Evolutionary conservation across 2,888 invertebrate species (phyloP), one percentile per base, ranked within the genome.

Genomic region (Orthosia incerta): DNA sequence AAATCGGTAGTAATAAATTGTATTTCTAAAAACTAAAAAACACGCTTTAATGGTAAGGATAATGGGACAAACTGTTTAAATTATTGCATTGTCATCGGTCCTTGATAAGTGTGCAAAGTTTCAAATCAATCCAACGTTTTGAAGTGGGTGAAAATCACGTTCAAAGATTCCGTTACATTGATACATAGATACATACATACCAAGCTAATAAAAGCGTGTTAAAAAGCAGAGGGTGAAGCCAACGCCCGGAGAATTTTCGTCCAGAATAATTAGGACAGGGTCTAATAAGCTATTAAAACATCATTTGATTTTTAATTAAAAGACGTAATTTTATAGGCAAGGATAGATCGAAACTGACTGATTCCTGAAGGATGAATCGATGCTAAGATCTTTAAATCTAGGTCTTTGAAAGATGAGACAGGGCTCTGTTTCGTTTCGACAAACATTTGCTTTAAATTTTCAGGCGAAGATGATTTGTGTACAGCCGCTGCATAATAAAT

Each of bases 401-500:
- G 39, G 4, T 23, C 1, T 13, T 48, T 23, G 1, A 15, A 7
- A 59, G 20, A 26, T 45, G 13, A 31, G 20, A 16, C 20, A 39
- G 13, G 15, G 23, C n/a, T 45, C 4, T 26, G 39, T 26, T 56
- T 3, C 20, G 39, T 20, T 56, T 51, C 50, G 45, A 56, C 11
- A 66, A 67, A 48, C 3, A 39, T 63, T 48, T 61, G 15, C 13
- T 60, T 26, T 20, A 31, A 26, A 75, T 31, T 57, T 23, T 31
- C 3, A 65, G 55, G 7, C 15, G 31, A 51, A 11, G 23, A 70
- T 55, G 13, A 63, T 63, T 66, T 59, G 56, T 53, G 13, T 61
- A 39, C 50, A 63, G n/a, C 26, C 23, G n/a, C 61, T 51, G 60
- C 70, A 71, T 71, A 72, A 67, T 60, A 76, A 72, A 77, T 57